Conservation (phyloP, 2,797 vertebrate genomes). For the Darevskia nairensis region DNA sequence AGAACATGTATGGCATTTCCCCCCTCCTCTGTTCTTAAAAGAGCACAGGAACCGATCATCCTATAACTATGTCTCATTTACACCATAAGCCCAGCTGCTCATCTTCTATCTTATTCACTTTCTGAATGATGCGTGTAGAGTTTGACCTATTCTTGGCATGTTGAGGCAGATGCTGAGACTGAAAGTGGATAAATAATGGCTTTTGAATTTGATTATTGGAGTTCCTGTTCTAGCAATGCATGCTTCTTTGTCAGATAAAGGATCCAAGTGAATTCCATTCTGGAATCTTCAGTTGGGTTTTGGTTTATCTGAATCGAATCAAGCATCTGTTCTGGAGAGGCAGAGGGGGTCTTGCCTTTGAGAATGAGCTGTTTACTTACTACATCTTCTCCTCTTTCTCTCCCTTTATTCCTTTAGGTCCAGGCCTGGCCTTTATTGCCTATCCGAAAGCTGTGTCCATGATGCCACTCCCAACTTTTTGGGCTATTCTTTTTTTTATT, state of each 20-base stretch:
- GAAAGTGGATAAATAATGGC: slow-evolving; percentile 59
- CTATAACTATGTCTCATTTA: slow-evolving; percentile 61
- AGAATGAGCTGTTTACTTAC: slow-evolving; percentile 63
- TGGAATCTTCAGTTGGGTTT: slow-evolving; percentile 74
- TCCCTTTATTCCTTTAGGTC: slow-evolving; percentile 85
- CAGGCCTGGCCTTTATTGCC: slow-evolving; percentile 97
- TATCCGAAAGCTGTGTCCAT: slow-evolving; percentile 99
- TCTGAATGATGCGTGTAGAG: slow-evolving; percentile 16
- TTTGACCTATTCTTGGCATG: slow-evolving; percentile 53
- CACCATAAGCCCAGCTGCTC: slow-evolving; percentile 52
- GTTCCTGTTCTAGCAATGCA: slow-evolving; percentile 66
- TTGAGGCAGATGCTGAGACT: slow-evolving; percentile 74
- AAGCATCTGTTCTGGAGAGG: slow-evolving; percentile 67
- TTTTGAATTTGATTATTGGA: slow-evolving; percentile 49
- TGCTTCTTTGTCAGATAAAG: slow-evolving; percentile 74
- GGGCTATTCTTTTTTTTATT: slow-evolving; percentile 99
- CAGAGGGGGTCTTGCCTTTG: slow-evolving; percentile 50
- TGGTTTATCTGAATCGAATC: slow-evolving; percentile 72
- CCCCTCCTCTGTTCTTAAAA: slow-evolving; percentile 54
- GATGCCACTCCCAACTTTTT: slow-evolving; percentile 98
- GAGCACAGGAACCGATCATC: slow-evolving; percentile 36
- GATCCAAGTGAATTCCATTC: slow-evolving; percentile 70
- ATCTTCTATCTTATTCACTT: slow-evolving; percentile 10
- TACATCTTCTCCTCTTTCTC: slow-evolving; percentile 70
- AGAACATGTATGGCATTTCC: slow-evolving; percentile 32